A percentile compares a stretch with the other conserved stretches of the same genome.
These are phyloP conservation scores for Etheostoma nigrum DNA, from an alignment of 2,797 vertebrate species.

Conservation along the genomic window DNA sequence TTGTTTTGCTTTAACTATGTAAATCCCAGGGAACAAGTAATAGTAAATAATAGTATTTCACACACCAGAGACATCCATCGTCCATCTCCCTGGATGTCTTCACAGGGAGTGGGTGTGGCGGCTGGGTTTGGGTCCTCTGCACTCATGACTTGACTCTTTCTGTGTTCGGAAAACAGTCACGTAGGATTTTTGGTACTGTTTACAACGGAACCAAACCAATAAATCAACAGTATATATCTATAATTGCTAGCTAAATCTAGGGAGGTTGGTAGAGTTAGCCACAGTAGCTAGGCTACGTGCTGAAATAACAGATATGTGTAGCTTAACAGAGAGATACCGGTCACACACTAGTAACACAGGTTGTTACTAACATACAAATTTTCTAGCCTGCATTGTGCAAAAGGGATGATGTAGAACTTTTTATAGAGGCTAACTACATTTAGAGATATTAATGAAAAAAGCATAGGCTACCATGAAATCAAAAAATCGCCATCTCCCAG, in stretches of 20 bases:
- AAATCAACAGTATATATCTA: not conserved
- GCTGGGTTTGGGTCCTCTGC: conserved; percentile 88
- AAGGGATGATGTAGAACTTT: not conserved
- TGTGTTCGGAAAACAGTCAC: conserved; percentile 49
- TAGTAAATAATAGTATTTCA: conserved; percentile 24
- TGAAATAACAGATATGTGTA: conserved; percentile 30
- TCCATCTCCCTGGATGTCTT: conserved; percentile 90
- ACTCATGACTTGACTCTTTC: conserved; percentile 84
- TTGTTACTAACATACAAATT: conserved; percentile 8
- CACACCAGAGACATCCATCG: conserved; percentile 94
- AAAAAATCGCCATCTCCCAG: conserved; percentile 67
- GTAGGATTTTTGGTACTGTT: conserved; percentile 23
- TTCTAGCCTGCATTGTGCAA: not conserved
- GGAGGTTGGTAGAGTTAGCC: conserved; percentile 56
- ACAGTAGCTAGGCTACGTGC: conserved; percentile 61
- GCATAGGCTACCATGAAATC: conserved; percentile 56
- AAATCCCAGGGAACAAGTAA: not conserved
- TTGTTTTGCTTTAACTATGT: not conserved
- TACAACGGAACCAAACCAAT: conserved; percentile 15
- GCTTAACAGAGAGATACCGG: conserved; percentile 30
- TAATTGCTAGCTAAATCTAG: conserved; percentile 12
- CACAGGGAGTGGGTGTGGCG: conserved; percentile 88
- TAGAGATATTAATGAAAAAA: conserved; percentile 20
- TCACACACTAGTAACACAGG: conserved; percentile 3
- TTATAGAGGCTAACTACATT: not conserved